Percentiles rank a stretch among this genome's conserved stretches.
phyloP scores from a whole-genome alignment of 2,113 vertebrate species.

The Rousettus leschenaultii region DNA sequence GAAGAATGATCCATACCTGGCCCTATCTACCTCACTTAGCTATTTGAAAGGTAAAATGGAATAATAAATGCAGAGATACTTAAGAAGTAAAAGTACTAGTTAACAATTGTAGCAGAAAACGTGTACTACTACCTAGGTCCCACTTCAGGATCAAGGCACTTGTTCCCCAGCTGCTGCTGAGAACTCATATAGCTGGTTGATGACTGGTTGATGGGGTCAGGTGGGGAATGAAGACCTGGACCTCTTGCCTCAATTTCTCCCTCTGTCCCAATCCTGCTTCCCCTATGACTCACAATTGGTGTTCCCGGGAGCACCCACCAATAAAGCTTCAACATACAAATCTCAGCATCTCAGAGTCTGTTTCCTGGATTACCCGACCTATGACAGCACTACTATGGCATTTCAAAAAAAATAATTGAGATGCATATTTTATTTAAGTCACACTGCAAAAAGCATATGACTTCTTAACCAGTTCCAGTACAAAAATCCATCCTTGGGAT shows the following conservation, averaged over 20 bases:
- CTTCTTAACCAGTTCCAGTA: neutral
- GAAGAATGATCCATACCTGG: neutral
- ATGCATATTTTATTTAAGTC: neutral
- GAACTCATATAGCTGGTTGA: neutral
- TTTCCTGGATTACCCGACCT: neutral
- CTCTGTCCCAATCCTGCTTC: neutral
- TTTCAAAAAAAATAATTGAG: conserved; percentile 13
- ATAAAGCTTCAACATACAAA: neutral
- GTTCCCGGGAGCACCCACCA: neutral
- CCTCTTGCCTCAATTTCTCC: neutral
- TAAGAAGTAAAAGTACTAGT: neutral
- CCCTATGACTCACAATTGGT: neutral
- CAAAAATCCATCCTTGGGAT: neutral
- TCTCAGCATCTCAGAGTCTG: neutral
- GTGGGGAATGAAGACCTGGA: neutral
- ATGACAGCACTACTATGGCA: neutral
- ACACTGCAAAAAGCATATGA: neutral
- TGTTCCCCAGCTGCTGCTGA: neutral
- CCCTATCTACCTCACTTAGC: neutral
- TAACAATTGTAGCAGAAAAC: neutral
- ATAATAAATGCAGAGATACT: neutral
- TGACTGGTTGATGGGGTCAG: neutral
- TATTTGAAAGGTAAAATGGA: neutral
- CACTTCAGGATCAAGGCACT: neutral
- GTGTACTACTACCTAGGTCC: neutral